These are phyloP conservation scores for Phylloscopus trochilus DNA, from an alignment of 2,113 vertebrate species.

Conservation along the genomic window DNA sequence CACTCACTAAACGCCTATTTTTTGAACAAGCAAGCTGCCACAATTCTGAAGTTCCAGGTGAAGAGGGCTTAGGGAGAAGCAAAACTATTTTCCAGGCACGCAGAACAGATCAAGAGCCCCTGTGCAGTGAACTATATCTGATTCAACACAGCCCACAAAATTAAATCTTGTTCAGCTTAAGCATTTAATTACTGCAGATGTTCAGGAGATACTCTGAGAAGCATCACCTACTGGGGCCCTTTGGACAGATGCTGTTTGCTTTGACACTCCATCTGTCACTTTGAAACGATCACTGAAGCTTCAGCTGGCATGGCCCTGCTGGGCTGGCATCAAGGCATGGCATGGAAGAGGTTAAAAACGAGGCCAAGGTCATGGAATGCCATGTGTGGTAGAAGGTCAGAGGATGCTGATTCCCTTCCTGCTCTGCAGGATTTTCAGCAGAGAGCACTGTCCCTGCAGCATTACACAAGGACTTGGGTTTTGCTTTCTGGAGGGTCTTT, in stretches of 20 bases:
- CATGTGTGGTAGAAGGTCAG: neutral
- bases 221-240: slow-evolving; percentile 33
- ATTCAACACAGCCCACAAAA: slow-evolving; percentile 28
- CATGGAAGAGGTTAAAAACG: slow-evolving; percentile 47
- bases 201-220: slow-evolving; percentile 39
- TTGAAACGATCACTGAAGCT: slow-evolving; percentile 9
- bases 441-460: neutral
- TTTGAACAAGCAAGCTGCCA: neutral
- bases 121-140: slow-evolving; percentile 19
- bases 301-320: neutral
- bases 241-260: slow-evolving; percentile 63
- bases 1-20: neutral
- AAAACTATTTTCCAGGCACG: neutral
- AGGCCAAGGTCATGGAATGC: neutral
- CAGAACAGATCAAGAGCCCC: neutral
- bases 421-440: neutral
- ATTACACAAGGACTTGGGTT: neutral
- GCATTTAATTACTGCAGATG: slow-evolving; percentile 58
- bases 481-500: neutral
- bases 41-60: neutral
- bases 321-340: slow-evolving; percentile 11
- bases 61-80: neutral
- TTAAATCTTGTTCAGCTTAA: slow-evolving; percentile 38
- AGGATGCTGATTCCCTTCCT: neutral
- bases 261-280: slow-evolving; percentile 59